These are phyloP conservation scores for Clarias fuscus DNA, from an alignment of 2,797 vertebrate genomes.

Conservation along the genomic window DNA sequence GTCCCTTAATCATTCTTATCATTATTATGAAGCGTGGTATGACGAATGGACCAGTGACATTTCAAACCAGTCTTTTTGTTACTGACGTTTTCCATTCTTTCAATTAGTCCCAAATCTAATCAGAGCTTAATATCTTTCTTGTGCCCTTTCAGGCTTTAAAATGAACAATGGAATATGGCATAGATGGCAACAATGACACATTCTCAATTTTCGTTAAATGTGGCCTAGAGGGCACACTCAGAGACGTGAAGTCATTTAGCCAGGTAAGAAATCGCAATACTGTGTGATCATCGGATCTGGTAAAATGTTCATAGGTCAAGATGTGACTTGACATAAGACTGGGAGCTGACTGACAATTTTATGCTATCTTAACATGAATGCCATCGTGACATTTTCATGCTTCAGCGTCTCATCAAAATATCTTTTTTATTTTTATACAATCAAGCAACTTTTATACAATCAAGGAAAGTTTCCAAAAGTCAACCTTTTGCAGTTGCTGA, in stretches of 20 bases:
- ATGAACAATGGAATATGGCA: not conserved
- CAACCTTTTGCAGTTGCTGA: not conserved
- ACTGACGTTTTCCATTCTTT: slow-evolving; percentile 17
- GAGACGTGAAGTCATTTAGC: not conserved
- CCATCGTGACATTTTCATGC: slow-evolving; percentile 33
- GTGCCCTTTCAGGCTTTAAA: slow-evolving; percentile 32
- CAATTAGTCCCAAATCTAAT: slow-evolving; percentile 41
- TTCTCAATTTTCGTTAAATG: not conserved
- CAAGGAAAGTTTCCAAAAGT: not conserved
- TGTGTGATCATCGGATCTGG: not conserved
- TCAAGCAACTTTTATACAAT: too few relatives aligned
- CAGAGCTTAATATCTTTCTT: slow-evolving; percentile 20
- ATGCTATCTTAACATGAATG: slow-evolving; percentile 12
- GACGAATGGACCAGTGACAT: slow-evolving; percentile 42
- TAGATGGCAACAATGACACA: not conserved
- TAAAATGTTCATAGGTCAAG: not conserved
- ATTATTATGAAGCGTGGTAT: not conserved
- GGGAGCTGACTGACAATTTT: not conserved
- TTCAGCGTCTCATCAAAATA: not conserved
- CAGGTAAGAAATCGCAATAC: not conserved
- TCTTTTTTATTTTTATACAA: not conserved
- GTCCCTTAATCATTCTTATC: not conserved
- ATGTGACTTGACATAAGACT: not conserved
- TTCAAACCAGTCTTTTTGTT: slow-evolving; percentile 33
- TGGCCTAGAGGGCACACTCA: not conserved